Evolutionary conservation across 1,140 invertebrate species (phyloP), one percentile per base, ranked within the genome.

Genomic region (roundworm (Caenorhabditis elegans)): DNA sequence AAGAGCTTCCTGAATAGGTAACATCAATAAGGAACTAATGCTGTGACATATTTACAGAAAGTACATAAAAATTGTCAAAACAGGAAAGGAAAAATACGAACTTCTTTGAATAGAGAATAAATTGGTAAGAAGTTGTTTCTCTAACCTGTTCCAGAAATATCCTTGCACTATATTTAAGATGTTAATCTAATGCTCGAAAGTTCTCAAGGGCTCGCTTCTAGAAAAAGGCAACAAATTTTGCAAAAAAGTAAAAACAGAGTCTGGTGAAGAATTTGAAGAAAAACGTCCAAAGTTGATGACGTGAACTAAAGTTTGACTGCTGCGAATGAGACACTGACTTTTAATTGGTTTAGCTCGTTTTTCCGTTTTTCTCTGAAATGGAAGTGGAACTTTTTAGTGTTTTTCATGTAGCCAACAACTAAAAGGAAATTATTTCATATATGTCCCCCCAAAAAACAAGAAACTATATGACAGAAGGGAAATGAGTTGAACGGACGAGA

Each of bases 261-360:
- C 8, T 6, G 15, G 34, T n/a, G 11, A 34, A 65, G 55, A 43
- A 43, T 48, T n/a, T 48, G n/a, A n/a, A 48, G 19, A 24, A 28
- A 24, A 26, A 28, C 51, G 19, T 43, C 39, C 6, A 43, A 43
- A 43, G 39, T 36, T 65, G 31, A 36, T 34, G 55, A 65, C 55
- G 55, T 65, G 55, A 34, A 36, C 55, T 36, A 43, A 43, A 24
- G 22, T 11, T 26, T 55, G 22, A 55, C 26, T 55, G 55, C 10
- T 8, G 55, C n/a, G n/a, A n/a, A n/a, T n/a, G 34, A 6, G 55
- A 65, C 28, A 65, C 55, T 65, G 55, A 65, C 55, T 65, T 60
- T 65, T 65, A 65, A 65, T 65, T 65, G 55, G 55, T 65, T 65
- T 65, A 65, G 55, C 55, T 34, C 55, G 31, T 34, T 36, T 34